Base-by-base conservation (phyloP, 2,888 invertebrate species). In the Rhyacophila evoluta region DNA sequence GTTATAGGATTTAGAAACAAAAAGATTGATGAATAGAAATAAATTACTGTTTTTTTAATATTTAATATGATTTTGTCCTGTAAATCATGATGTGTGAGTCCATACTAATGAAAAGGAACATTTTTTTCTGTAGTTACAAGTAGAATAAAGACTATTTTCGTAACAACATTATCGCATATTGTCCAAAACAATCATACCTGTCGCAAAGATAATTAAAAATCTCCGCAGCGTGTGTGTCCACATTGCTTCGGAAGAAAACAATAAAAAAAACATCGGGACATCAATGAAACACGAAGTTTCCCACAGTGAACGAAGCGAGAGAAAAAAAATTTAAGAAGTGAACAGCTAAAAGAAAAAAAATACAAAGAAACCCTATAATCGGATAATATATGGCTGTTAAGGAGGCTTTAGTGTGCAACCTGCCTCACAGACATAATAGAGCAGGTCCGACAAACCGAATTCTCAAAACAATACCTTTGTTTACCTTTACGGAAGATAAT, bases 341-440 rank as follows among this genome's bases (percentile, higher is more conserved):
- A 77, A 81, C 75, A 81, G 71, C 28, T 68, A 71, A 72, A 78
- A 73, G 69, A 77, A 29, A 73, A 74, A 73, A 72, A 68, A 73
- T 68, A 80, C 81, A 81, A 79, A 80, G 74, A 68, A 55, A 77
- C 74, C 78, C 73, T 75, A 81, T 79, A 79, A 81, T 81, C 81
- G 77, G 69, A 72, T 81, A 78, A 81, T 79, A 79, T 81, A 81
- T 81, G 81, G 74, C 79, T 70, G 71, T 41, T 74, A 73, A 72
- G 77, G 19, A 55, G 55, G 55, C 55, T 55, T 55, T 55, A 55
- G 55, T 55, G 55, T 55, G 55, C 15, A 55, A 55, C 55, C 55
- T 55, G 55, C 55, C 25, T 55, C 25, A 55, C 19, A 55, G 55
- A 55, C 55, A 55, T 55, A 55, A 55, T 55, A 55, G 12, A 55